A percentile compares a stretch with the other conserved stretches of the same genome.
Evolutionary conservation across 2,113 vertebrate species (phyloP).

Genomic region (Percopsis transmontana): DNA sequence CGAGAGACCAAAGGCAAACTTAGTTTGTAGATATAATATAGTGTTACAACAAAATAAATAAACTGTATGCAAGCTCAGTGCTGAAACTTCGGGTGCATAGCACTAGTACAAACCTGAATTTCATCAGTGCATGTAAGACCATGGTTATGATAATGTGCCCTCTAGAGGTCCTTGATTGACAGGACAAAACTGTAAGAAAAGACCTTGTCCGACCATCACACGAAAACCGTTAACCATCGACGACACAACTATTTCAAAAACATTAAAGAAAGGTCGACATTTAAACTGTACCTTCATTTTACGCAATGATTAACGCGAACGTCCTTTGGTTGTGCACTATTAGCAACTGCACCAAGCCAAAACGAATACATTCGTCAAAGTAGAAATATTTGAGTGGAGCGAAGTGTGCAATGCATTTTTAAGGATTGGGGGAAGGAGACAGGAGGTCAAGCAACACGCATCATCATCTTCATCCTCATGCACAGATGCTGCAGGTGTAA

Average conservation of each 20-base stretch:
- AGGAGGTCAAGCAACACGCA: conserved; percentile 43
- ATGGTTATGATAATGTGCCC: conserved; percentile 18
- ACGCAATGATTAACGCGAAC: no score
- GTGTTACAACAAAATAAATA: no score
- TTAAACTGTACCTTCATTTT: no score
- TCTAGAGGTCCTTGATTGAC: conserved; percentile 41
- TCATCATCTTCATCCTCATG: conserved; percentile 38
- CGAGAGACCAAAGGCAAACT: no score
- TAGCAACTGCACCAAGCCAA: background rate
- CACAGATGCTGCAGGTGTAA: conserved; percentile 66
- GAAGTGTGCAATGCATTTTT: background rate
- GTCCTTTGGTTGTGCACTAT: background rate
- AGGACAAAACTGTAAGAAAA: conserved; percentile 10
- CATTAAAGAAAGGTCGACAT: background rate
- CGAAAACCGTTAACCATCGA: conserved; percentile 29
- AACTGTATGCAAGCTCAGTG: background rate
- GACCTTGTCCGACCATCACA: conserved; percentile 27
- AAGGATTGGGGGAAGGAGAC: conserved; percentile 27
- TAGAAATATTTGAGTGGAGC: background rate
- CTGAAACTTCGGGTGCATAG: background rate
- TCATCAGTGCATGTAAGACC: conserved; percentile 18
- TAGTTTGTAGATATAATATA: no score
- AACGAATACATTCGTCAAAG: background rate
- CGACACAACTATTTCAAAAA: conserved; percentile 6
- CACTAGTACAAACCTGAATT: background rate